phyloP scores from a whole-genome alignment of 1,140 invertebrate species.

The Habropoda laboriosa region DNA sequence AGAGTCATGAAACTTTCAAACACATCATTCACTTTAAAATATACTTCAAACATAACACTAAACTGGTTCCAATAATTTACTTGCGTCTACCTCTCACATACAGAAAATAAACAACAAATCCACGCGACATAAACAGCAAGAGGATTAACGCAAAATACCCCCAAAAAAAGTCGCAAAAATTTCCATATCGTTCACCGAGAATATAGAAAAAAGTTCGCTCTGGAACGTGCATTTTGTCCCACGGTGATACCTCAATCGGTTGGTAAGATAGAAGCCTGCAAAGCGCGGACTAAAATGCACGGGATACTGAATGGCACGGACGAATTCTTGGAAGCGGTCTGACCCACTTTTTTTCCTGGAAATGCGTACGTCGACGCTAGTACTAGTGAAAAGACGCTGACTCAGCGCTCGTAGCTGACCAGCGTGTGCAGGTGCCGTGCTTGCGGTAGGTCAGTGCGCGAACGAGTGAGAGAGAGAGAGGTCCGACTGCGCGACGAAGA shows the following conservation, averaged over 20 bases:
- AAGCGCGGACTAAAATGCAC: background rate
- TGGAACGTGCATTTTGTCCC: background rate
- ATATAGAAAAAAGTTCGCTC: background rate
- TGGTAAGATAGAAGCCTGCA: background rate
- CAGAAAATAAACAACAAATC: no score
- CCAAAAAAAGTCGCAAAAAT: background rate
- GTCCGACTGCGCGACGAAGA: background rate
- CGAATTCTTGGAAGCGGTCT: background rate
- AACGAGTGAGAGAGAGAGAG: background rate
- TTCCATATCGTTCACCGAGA: no score
- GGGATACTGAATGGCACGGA: background rate
- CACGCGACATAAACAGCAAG: no score
- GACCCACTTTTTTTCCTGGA: conserved; percentile 8
- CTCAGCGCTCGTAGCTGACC: background rate
- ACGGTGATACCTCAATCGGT: background rate
- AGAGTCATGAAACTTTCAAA: no score
- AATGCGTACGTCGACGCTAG: background rate
- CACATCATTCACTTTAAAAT: no score
- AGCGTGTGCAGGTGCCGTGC: background rate
- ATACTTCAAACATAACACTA: no score
- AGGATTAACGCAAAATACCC: no score
- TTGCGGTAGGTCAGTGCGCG: background rate
- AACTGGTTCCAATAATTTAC: no score
- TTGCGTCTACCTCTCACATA: background rate
- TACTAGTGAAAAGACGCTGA: conserved; percentile 8